Percentiles rank a stretch among this genome's conserved stretches.
phyloP scores from a whole-genome alignment of 2,797 vertebrate species.

The Lagodon rhomboides region DNA sequence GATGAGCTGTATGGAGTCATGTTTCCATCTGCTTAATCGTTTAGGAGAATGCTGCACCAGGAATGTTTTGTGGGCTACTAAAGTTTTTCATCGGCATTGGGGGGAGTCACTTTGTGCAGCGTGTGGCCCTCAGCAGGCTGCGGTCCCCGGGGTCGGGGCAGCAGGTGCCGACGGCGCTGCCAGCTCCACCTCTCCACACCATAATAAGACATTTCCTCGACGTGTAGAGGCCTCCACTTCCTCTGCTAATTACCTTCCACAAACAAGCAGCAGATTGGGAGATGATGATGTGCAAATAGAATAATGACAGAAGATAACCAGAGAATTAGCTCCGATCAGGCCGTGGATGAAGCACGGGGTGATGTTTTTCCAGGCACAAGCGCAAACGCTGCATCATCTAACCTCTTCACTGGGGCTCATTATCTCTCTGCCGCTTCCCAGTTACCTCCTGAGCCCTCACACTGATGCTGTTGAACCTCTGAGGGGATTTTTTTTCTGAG shows the following conservation, averaged over 20 bases:
- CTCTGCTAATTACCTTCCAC: constrained; percentile 71
- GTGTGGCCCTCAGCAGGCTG: constrained; percentile 30
- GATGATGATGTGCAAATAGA: constrained; percentile 70
- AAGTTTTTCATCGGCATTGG: too few relatives aligned
- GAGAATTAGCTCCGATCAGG: constrained; percentile 30
- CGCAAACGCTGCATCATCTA: constrained; percentile 29
- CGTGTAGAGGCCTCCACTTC: constrained; percentile 65
- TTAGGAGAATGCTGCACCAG: too few relatives aligned
- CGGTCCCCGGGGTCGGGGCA: constrained; percentile 53
- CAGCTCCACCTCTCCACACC: constrained; percentile 71
- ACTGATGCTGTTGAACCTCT: constrained; percentile 69
- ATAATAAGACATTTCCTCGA: constrained; percentile 66
- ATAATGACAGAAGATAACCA: constrained; percentile 52
- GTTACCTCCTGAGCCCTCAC: constrained; percentile 74
- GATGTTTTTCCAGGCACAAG: constrained; percentile 14
- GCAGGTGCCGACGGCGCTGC: constrained; percentile 67
- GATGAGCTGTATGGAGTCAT: too few relatives aligned
- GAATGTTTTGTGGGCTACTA: too few relatives aligned
- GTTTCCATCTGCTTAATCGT: too few relatives aligned
- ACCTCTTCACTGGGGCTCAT: constrained; percentile 51
- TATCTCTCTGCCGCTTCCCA: constrained; percentile 53
- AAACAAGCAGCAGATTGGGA: constrained; percentile 68
- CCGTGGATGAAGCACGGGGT: not conserved
- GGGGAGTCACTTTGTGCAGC: constrained; percentile 49
- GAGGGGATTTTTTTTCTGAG: constrained; percentile 46